phyloP scores from a whole-genome alignment of 2,113 vertebrate species.

The Sminthopsis crassicaudata region DNA sequence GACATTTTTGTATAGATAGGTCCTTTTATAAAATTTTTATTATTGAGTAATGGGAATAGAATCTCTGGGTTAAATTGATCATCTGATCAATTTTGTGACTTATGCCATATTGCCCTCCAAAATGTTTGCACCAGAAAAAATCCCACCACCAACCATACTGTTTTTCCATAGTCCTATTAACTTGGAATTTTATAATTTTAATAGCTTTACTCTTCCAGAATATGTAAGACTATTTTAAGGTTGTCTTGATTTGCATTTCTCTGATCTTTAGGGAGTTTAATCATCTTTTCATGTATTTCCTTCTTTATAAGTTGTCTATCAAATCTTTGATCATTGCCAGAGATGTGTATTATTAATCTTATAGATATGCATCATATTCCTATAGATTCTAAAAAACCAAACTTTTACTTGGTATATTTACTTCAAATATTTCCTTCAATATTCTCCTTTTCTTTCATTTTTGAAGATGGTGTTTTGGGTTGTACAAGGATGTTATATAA shows the following conservation, averaged over 20 bases:
- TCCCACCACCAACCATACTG: background rate
- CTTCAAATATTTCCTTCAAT: background rate
- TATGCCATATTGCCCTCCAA: background rate
- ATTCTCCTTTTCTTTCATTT: background rate
- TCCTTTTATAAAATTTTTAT: background rate
- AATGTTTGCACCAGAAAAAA: background rate
- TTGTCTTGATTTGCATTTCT: slow-evolving; percentile 3
- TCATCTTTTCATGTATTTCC: background rate
- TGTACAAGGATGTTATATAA: background rate
- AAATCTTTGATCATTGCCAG: background rate
- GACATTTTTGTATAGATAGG: background rate
- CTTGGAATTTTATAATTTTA: background rate
- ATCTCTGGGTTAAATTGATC: background rate
- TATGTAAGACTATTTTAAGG: background rate
- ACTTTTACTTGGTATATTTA: background rate
- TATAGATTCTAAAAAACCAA: background rate
- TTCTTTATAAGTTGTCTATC: background rate
- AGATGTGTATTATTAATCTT: background rate
- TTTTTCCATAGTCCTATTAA: background rate
- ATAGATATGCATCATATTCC: background rate
- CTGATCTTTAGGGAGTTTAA: background rate
- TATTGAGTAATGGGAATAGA: background rate
- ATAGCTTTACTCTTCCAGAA: background rate
- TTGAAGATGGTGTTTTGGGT: background rate
- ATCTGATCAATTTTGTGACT: background rate